Evolutionary conservation across 1,140 invertebrate species (phyloP).

Genomic region (Drosophila sturtevanti): DNA sequence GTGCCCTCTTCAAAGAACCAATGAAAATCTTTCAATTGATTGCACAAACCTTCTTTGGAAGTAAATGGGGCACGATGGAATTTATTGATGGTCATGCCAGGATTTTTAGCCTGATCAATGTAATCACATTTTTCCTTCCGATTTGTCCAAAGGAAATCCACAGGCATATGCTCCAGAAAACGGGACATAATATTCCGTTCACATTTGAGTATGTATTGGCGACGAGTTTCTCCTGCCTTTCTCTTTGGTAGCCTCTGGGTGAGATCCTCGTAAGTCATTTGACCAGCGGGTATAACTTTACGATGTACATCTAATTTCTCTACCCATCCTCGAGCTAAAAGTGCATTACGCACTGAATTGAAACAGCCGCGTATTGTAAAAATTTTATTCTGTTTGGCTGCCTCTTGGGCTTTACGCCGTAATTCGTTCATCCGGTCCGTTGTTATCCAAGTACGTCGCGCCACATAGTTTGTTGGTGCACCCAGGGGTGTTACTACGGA

Average conservation of each 20-base stretch:
- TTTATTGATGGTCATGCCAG: conserved; percentile 81
- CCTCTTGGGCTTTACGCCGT: conserved; percentile 83
- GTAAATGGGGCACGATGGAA: conserved; percentile 93
- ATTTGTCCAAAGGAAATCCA: conserved; percentile 95
- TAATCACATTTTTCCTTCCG: conserved; percentile 89
- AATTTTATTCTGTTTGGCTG: conserved; percentile 83
- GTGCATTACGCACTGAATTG: conserved; percentile 82
- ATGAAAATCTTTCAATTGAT: conserved; percentile 92
- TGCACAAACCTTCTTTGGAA: conserved; percentile 94
- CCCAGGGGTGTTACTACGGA: conserved; percentile 45
- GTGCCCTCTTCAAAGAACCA: conserved; percentile 94
- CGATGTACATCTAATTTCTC: conserved; percentile 86
- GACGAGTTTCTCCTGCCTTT: conserved; percentile 73
- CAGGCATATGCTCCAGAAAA: conserved; percentile 87
- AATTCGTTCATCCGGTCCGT: conserved; percentile 83
- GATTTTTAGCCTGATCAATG: conserved; percentile 81
- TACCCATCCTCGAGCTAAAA: conserved; percentile 86
- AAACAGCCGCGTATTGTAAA: conserved; percentile 84
- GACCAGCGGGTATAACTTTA: conserved; percentile 67
- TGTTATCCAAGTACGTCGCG: conserved; percentile 82
- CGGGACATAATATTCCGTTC: conserved; percentile 86
- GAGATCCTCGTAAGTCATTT: conserved; percentile 77
- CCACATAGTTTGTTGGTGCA: conserved; percentile 67
- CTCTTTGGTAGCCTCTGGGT: conserved; percentile 76
- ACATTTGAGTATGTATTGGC: conserved; percentile 83